Percentiles rank a stretch among this genome's conserved stretches.
Conservation (phyloP, 1,140 invertebrate genomes). For the Trigoniulus corallinus region DNA sequence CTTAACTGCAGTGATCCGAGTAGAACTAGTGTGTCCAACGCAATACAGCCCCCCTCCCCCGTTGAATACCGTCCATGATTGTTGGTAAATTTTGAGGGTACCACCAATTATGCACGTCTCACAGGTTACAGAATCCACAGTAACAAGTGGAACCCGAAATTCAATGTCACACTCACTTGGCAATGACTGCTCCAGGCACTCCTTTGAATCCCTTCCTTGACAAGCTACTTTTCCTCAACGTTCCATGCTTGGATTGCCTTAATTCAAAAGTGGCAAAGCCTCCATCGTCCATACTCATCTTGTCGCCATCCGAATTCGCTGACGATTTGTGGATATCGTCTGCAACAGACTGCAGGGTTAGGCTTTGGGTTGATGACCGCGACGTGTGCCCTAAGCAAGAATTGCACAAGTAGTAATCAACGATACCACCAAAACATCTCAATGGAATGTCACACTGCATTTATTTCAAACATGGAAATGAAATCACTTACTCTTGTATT, state of each 20-base stretch:
- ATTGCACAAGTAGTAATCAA: neutral
- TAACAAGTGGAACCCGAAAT: neutral
- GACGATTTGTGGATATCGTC: constrained; percentile 74
- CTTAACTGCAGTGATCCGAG: too few species aligned
- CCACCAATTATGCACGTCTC: neutral
- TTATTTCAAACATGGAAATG: neutral
- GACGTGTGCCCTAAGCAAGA: neutral
- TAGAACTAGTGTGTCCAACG: too few species aligned
- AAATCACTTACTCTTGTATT: constrained; percentile 75
- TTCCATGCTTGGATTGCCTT: constrained; percentile 22
- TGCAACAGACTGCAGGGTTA: constrained; percentile 25
- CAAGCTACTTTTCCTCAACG: constrained; percentile 17
- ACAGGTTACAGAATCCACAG: too few species aligned
- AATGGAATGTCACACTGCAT: neutral
- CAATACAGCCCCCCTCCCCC: too few species aligned
- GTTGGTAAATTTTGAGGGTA: too few species aligned
- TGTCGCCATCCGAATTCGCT: constrained; percentile 50
- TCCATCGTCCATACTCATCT: constrained; percentile 45
- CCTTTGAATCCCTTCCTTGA: constrained; percentile 10
- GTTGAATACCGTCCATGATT: too few species aligned
- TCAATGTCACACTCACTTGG: constrained; percentile 10
- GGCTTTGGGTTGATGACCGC: neutral
- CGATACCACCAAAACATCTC: neutral
- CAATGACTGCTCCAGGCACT: constrained; percentile 10
- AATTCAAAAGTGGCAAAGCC: constrained; percentile 34